Conservation (phyloP, 2,797 vertebrate species). For the Cetoscarus ocellatus region DNA sequence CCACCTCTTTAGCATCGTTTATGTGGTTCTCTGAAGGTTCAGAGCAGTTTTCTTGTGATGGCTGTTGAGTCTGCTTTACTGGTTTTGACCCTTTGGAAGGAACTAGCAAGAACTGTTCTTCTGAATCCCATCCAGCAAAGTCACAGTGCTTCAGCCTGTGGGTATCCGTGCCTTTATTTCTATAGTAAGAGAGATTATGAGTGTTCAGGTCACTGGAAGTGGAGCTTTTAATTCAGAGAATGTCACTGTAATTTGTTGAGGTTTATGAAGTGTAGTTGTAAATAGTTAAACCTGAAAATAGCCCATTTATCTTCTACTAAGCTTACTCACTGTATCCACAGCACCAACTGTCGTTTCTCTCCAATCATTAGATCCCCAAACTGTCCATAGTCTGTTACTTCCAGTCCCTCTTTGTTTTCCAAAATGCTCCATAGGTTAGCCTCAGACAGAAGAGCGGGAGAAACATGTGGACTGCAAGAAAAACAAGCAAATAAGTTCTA, state of each 20-base stretch:
- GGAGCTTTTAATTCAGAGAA: neutral
- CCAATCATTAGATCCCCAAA: slow-evolving; percentile 89
- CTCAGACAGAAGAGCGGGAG: slow-evolving; percentile 27
- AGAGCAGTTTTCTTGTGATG: slow-evolving; percentile 3
- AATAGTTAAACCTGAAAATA: neutral
- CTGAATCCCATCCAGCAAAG: slow-evolving; percentile 93
- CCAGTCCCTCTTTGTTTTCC: slow-evolving; percentile 88
- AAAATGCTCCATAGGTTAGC: slow-evolving; percentile 72
- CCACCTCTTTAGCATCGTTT: slow-evolving; percentile 8
- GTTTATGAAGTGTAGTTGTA: neutral
- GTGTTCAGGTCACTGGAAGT: neutral
- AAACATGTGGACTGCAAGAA: slow-evolving; percentile 41
- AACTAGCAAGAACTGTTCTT: slow-evolving; percentile 87
- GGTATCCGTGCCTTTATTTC: slow-evolving; percentile 88
- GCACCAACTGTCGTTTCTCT: slow-evolving; percentile 75
- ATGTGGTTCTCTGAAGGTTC: slow-evolving; percentile 30
- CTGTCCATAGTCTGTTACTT: slow-evolving; percentile 84
- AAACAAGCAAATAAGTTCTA: neutral
- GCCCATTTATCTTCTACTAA: neutral
- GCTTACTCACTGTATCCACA: slow-evolving; percentile 92
- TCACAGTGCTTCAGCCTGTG: slow-evolving; percentile 88
- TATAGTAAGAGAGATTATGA: slow-evolving; percentile 63
- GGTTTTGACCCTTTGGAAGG: slow-evolving; percentile 30
- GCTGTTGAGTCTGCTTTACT: slow-evolving; percentile 10
- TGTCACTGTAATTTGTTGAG: neutral